These are phyloP conservation scores for Charadrius vociferus DNA, from an alignment of 2,113 vertebrate genomes.

Conservation along the genomic window DNA sequence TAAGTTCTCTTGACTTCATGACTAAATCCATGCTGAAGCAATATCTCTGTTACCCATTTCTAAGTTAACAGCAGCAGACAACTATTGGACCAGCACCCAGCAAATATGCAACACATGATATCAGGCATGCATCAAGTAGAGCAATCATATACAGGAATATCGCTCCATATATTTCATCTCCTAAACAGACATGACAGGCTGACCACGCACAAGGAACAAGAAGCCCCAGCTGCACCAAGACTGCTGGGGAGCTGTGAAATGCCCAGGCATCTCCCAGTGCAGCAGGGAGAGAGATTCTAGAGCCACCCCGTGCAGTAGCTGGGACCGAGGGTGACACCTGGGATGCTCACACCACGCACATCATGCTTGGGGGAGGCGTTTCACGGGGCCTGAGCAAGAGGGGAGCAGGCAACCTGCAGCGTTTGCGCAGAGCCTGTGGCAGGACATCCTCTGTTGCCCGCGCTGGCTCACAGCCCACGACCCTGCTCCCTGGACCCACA, in stretches of 20 bases:
- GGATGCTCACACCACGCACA: not conserved
- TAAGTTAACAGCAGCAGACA: not conserved
- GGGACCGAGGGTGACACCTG: not conserved
- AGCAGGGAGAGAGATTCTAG: not conserved
- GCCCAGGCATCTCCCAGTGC: not conserved
- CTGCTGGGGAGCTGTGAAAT: not conserved
- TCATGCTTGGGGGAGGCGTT: not conserved
- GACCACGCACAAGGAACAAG: not conserved
- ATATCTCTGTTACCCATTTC: not conserved
- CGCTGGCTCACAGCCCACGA: too few species aligned
- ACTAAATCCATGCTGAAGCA: not conserved
- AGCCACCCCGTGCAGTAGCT: not conserved
- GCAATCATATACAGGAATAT: not conserved
- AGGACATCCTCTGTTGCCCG: not conserved
- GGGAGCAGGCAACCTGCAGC: not conserved
- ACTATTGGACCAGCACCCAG: not conserved
- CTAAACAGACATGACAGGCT: not conserved
- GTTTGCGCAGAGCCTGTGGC: not conserved
- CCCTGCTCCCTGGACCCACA: not conserved
- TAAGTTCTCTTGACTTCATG: not conserved
- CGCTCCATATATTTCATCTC: not conserved
- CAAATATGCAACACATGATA: not conserved
- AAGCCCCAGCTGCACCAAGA: not conserved
- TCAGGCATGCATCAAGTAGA: not conserved
- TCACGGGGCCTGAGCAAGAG: not conserved